Evolutionary conservation across 2,888 invertebrate genomes (phyloP), one percentile per base, ranked within the genome.

Genomic region (Caradrina clavipalpis): DNA sequence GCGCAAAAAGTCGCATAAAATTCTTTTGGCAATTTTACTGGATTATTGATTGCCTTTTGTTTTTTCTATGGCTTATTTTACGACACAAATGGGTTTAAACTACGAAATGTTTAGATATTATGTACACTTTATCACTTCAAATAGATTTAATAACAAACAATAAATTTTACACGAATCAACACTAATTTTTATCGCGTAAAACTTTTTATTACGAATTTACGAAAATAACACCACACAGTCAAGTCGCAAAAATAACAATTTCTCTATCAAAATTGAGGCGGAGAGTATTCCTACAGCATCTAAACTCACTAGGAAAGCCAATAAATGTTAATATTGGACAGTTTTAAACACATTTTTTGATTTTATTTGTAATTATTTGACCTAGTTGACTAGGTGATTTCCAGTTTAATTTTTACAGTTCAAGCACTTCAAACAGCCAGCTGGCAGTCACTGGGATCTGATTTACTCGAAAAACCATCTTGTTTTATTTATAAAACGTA

Each of bases 401-500:
- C 76, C 58, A 61, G 65, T 63, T 55, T 50, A 39, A 77, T 72
- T 81, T 85, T 84, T 71, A 78, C 73, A 65, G 70, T 80, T 83
- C 68, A 73, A 76, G 35, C 81, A 78, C 78, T 73, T 72, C 31
- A 69, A 69, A 72, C 68, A 60, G 60, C 56, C 53, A 73, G 65
- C 73, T 64, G 73, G 59, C 64, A 76, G 51, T 31, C 72, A 76
- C 62, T 45, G 73, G 22, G 69, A 58, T 69, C 19, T 62, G 60
- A 67, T 68, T 69, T 73, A 81, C 65, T 50, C 67, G 35, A 55
- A 77, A 82, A 85, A 83, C 81, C 81, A 84, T 86, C 81, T 84
- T 89, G 87, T 92, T 91, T 92, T 89, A 91, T 88, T 92, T 89
- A 92, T 90, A 81, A 91, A 88, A 87, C 69, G 69, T 82, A 82